Percentiles rank a stretch among this genome's conserved stretches.
phyloP scores from a whole-genome alignment of 2,888 invertebrate species.

The Baccha elongata region DNA sequence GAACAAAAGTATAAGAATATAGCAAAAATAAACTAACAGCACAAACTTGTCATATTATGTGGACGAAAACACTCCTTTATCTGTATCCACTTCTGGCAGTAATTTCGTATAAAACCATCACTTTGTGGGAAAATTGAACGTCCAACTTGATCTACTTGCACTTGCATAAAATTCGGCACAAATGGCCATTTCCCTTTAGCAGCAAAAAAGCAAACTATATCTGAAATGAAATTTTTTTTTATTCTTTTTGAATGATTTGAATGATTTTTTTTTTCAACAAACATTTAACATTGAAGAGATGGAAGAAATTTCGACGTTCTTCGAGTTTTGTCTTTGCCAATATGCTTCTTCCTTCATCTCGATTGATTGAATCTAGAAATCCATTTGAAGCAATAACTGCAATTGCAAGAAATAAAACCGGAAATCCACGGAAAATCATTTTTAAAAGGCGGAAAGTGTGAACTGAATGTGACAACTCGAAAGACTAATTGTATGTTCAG shows the following conservation, averaged over 20 bases:
- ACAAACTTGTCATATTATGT: conserved; percentile 38
- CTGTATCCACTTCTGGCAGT: conserved; percentile 80
- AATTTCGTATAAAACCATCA: conserved; percentile 79
- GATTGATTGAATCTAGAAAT: conserved; percentile 10
- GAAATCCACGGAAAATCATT: conserved; percentile 27
- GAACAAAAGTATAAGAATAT: not conserved
- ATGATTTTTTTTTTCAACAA: conserved; percentile 31
- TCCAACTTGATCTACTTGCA: conserved; percentile 79
- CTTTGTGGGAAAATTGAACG: conserved; percentile 79
- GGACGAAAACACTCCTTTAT: conserved; percentile 81
- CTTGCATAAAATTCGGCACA: conserved; percentile 80
- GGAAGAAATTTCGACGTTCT: conserved; percentile 79
- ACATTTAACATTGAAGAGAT: conserved; percentile 81
- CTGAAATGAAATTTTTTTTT: conserved; percentile 67
- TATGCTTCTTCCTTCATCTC: conserved; percentile 74
- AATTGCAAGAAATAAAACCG: conserved; percentile 13
- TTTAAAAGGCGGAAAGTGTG: conserved; percentile 1
- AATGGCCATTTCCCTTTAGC: conserved; percentile 82
- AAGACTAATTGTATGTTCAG: conserved; percentile 49
- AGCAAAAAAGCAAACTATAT: conserved; percentile 81
- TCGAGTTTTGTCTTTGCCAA: conserved; percentile 78
- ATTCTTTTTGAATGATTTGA: no score
- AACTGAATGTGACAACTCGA: conserved; percentile 34
- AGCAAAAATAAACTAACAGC: not conserved
- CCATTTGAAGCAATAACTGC: conserved; percentile 12